Evolutionary conservation across 2,113 vertebrate species (phyloP), one percentile per base, ranked within the genome.

Genomic region (Actenoides lindsayi): DNA sequence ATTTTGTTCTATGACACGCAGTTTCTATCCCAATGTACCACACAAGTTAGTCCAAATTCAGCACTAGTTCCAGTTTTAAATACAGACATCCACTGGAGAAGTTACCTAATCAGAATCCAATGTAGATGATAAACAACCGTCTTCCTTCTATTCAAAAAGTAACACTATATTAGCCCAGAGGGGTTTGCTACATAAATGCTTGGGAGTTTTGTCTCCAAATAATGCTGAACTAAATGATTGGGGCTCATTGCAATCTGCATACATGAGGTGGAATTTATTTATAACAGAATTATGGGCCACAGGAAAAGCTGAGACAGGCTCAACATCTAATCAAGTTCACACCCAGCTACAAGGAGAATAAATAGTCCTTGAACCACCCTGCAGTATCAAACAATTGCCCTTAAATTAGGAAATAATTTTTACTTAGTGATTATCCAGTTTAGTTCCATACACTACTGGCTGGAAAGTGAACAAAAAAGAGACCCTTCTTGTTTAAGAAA

Each of bases 61-160:
- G 44, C 86, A 87, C 53, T 33, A 93, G 53, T 57, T 84, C 35
- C 62, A 89, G 57, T 65, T 90, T 91, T 64, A 78, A 84, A 89
- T 30, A 63, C 37, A 68, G 73, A 35, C 59, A 84, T 5, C 31
- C 57, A 63, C 44, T 79, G 21, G 17, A 82, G 63, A 82, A 82
- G 27, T 30, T 65, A 68, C 33, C 53, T 83, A 44, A 44, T 9
- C 31, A 68, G 73, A 94, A 87, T 16, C 20, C 41, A 46, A 33
- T 0, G 23, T 1, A 79, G 69, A n/a, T 84, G 73, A 90, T 21
- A 79, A 83, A 77, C 20, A 75, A 62, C 3, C 0, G 0, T 5
- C 68, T 56, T 57, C 37, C 44, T 73, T 65, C 57, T 54, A 30
- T 35, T 78, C 20, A 62, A 54, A 69, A 57, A 85, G 53, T 50